phyloP scores from a whole-genome alignment of 1,140 invertebrate genomes.

The Melitaea cinxia region DNA sequence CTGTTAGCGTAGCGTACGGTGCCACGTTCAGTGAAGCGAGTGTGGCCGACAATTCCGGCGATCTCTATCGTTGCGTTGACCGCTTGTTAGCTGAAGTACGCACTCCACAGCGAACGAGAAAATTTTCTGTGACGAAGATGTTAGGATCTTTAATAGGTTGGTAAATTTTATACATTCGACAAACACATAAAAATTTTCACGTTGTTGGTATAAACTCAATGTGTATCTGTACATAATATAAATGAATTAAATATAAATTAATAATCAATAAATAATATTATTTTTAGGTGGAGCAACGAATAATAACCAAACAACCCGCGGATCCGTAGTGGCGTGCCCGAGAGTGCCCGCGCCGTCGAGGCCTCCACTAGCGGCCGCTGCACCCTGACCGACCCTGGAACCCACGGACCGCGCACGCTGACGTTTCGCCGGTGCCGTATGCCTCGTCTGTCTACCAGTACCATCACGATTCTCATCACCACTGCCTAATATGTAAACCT shows the following conservation, averaged over 20 bases:
- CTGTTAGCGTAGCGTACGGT: constrained; percentile 84
- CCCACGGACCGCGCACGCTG: constrained; percentile 70
- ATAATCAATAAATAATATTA: too few relatives aligned
- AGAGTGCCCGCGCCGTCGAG: constrained; percentile 77
- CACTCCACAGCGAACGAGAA: constrained; percentile 83
- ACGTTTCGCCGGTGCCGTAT: constrained; percentile 62
- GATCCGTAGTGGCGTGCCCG: constrained; percentile 81
- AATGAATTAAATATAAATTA: too few relatives aligned
- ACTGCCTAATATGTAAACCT: constrained; percentile 31
- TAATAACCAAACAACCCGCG: constrained; percentile 63
- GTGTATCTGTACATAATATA: constrained; percentile 5
- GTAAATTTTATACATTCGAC: too few relatives aligned
- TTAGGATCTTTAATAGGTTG: constrained; percentile 87
- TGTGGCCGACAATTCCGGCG: constrained; percentile 88
- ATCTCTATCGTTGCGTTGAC: constrained; percentile 87
- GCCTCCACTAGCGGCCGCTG: constrained; percentile 79
- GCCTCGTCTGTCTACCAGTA: constrained; percentile 72
- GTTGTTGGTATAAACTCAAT: background rate
- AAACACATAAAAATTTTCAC: too few relatives aligned
- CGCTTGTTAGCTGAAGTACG: constrained; percentile 84
- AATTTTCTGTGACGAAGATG: constrained; percentile 91
- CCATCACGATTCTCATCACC: constrained; percentile 53
- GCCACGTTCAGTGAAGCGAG: constrained; percentile 89
- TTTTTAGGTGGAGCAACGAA: constrained; percentile 59
- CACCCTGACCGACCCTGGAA: constrained; percentile 77